These are phyloP conservation scores for Chaetogeoica ovagalla DNA, from an alignment of 2,888 invertebrate genomes.

Conservation along the genomic window DNA sequence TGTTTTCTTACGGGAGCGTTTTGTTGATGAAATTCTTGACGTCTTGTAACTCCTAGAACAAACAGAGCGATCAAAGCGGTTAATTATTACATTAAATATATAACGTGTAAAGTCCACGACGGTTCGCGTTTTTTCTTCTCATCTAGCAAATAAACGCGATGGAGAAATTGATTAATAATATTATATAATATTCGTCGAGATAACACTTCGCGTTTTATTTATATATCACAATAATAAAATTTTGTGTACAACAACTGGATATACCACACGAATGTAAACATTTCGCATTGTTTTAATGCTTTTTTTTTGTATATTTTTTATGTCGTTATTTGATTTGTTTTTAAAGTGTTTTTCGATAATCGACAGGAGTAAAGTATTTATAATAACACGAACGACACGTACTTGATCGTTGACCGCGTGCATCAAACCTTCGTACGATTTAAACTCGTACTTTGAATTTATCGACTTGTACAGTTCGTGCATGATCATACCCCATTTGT, in stretches of 20 bases:
- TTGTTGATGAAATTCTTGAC: slow-evolving; percentile 65
- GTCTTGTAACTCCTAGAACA: slow-evolving; percentile 68
- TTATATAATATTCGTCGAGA: too few relatives aligned
- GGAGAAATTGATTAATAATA: too few relatives aligned
- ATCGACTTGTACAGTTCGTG: slow-evolving; percentile 81
- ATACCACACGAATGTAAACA: too few relatives aligned
- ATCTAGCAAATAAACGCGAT: too few relatives aligned
- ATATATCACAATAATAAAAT: too few relatives aligned
- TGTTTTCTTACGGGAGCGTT: slow-evolving; percentile 54
- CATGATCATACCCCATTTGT: slow-evolving; percentile 90
- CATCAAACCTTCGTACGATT: slow-evolving; percentile 80
- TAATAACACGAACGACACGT: neutral
- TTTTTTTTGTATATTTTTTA: too few relatives aligned
- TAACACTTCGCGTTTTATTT: too few relatives aligned
- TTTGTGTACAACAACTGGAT: too few relatives aligned
- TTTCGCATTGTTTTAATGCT: too few relatives aligned
- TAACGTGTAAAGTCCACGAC: neutral
- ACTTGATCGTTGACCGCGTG: slow-evolving; percentile 73
- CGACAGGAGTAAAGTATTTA: too few relatives aligned
- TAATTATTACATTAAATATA: neutral
- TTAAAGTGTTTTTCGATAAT: neutral
- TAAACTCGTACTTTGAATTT: slow-evolving; percentile 79
- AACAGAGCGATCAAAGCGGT: slow-evolving; percentile 2
- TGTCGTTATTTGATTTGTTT: too few relatives aligned
- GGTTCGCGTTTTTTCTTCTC: too few relatives aligned